phyloP scores from a whole-genome alignment of 2,888 invertebrate genomes.

The Caradrina clavipalpis region DNA sequence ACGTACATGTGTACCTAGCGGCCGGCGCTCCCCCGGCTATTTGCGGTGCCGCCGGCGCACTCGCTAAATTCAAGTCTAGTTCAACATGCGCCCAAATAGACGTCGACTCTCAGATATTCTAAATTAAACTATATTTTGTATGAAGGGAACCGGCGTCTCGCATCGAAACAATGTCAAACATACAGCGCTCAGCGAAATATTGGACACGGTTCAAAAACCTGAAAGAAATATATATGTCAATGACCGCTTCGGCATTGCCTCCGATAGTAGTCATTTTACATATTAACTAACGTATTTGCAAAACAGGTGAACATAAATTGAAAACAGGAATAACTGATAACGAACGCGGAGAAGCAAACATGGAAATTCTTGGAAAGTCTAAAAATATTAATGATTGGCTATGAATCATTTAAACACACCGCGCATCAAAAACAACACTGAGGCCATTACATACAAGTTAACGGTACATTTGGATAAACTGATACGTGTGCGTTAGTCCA shows the following conservation, averaged over 20 bases:
- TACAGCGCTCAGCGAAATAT: constrained; percentile 51
- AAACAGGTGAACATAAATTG: constrained; percentile 4
- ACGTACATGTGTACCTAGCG: constrained; percentile 41
- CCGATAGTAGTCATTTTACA: constrained; percentile 29
- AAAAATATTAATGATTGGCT: constrained; percentile 46
- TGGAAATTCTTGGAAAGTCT: constrained; percentile 50
- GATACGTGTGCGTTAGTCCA: constrained; percentile 53
- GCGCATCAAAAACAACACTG: constrained; percentile 34
- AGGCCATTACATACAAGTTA: constrained; percentile 44
- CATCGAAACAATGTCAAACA: constrained; percentile 54
- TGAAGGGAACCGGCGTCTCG: constrained; percentile 55
- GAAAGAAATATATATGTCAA: constrained; percentile 71
- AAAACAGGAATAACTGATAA: constrained; percentile 25
- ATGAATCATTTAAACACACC: constrained; percentile 53
- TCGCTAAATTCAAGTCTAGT: constrained; percentile 72
- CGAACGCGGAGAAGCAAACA: constrained; percentile 7
- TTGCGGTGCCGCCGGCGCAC: constrained; percentile 72
- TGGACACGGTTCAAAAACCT: constrained; percentile 71
- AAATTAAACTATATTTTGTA: constrained; percentile 62
- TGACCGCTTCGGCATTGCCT: constrained; percentile 69
- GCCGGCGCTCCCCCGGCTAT: constrained; percentile 71
- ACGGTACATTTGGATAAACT: constrained; percentile 62
- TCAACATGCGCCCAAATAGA: constrained; percentile 55
- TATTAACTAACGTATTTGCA: background rate
- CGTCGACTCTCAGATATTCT: constrained; percentile 56